These are phyloP conservation scores for Eretmocerus hayati DNA, from an alignment of 2,888 invertebrate genomes.

Conservation along the genomic window DNA sequence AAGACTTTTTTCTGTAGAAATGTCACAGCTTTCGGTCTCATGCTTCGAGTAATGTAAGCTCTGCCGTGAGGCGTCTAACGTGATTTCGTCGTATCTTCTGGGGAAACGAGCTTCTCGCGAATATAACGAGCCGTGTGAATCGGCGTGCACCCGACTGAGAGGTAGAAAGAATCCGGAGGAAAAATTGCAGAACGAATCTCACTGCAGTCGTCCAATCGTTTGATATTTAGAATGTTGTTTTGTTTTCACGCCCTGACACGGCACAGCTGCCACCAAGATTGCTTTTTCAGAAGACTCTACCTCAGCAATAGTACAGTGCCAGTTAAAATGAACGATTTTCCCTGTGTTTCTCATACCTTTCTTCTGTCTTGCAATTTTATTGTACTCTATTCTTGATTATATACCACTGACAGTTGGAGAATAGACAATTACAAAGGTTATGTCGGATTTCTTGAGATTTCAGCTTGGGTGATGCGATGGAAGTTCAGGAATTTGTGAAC, in stretches of 20 bases:
- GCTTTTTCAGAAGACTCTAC: slow-evolving; percentile 18
- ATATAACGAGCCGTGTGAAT: not conserved
- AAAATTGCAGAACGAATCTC: slow-evolving; percentile 12
- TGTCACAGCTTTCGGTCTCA: slow-evolving; percentile 7
- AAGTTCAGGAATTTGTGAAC: too few relatives aligned
- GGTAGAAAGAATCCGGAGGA: too few relatives aligned
- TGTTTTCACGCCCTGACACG: slow-evolving; percentile 14
- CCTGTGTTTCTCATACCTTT: not conserved
- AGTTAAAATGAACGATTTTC: slow-evolving; percentile 20
- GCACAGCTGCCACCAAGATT: slow-evolving; percentile 20
- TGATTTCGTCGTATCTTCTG: slow-evolving; percentile 9
- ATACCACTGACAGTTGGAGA: too few relatives aligned
- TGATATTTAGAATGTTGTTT: slow-evolving; percentile 23
- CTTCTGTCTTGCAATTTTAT: not conserved
- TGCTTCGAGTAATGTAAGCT: slow-evolving; percentile 4
- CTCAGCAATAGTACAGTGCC: slow-evolving; percentile 1
- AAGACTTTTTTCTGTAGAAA: too few relatives aligned
- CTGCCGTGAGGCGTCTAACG: slow-evolving; percentile 15
- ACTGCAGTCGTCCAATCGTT: slow-evolving; percentile 16
- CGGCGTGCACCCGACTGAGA: not conserved
- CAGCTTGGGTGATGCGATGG: too few relatives aligned
- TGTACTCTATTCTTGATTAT: not conserved
- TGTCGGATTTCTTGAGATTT: too few relatives aligned
- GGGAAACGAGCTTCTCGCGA: slow-evolving; percentile 1
- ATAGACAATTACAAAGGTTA: too few relatives aligned